These are phyloP conservation scores for Channa argus DNA, from an alignment of 2,113 vertebrate genomes.

Conservation along the genomic window DNA sequence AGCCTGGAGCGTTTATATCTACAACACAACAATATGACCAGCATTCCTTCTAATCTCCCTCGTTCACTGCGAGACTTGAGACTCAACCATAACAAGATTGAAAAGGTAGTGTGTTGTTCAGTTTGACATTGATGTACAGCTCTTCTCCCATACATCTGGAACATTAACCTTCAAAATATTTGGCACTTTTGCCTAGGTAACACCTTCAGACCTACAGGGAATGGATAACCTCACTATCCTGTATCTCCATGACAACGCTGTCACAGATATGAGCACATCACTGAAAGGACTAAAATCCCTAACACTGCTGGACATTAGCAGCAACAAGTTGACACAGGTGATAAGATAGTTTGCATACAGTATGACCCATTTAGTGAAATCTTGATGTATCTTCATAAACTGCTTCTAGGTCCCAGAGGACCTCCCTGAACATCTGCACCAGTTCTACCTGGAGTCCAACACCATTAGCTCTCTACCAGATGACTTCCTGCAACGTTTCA, in stretches of 20 bases:
- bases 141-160: neutral
- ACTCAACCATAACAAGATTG: slow-evolving; percentile 90
- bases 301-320: slow-evolving; percentile 90
- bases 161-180: neutral
- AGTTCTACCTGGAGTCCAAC: slow-evolving; percentile 95
- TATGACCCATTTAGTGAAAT: too few species aligned
- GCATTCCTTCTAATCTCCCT: slow-evolving; percentile 89
- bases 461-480: slow-evolving; percentile 88
- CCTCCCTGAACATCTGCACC: slow-evolving; percentile 89
- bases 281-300: slow-evolving; percentile 88
- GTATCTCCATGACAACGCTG: slow-evolving; percentile 90
- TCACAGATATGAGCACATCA: slow-evolving; percentile 87
- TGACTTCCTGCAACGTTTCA: slow-evolving; percentile 86
- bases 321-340: slow-evolving; percentile 89
- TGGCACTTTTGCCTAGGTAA: slow-evolving; percentile 78
- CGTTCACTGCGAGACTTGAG: slow-evolving; percentile 90
- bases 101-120: slow-evolving; percentile 77
- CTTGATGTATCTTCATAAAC: neutral
- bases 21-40: slow-evolving; percentile 93
- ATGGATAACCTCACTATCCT: slow-evolving; percentile 94
- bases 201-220: slow-evolving; percentile 86
- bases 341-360: neutral
- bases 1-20: slow-evolving; percentile 91
- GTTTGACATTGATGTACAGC: neutral
- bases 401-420: slow-evolving; percentile 83